Conservation (phyloP, 2,797 vertebrate species). For the Cuniculus paca region DNA sequence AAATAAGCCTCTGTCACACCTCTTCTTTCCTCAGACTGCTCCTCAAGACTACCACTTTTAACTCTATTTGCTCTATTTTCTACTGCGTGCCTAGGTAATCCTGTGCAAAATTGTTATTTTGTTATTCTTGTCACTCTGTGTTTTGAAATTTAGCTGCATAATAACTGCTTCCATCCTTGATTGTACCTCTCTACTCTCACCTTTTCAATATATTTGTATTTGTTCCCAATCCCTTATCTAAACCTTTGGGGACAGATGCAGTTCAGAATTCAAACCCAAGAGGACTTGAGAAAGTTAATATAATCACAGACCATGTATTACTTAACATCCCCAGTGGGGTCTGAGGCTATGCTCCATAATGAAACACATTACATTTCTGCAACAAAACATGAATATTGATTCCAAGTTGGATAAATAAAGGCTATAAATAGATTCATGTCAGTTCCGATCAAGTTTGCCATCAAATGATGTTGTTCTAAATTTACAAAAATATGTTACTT, state of each 20-base stretch:
- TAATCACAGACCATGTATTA: background rate
- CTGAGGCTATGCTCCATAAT: background rate
- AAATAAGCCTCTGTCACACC: background rate
- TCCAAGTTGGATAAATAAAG: slow-evolving; percentile 3
- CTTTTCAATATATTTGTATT: background rate
- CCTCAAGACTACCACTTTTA: background rate
- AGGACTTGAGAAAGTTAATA: slow-evolving; percentile 45
- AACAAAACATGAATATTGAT: slow-evolving; percentile 45
- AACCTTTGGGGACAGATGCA: background rate
- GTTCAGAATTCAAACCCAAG: slow-evolving; percentile 55
- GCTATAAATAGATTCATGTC: slow-evolving; percentile 33
- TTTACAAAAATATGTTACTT: background rate
- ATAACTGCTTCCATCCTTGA: background rate
- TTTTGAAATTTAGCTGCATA: background rate
- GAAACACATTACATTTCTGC: slow-evolving; percentile 62
- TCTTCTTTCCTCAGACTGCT: background rate
- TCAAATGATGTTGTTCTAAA: slow-evolving; percentile 18
- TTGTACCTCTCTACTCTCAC: too few species aligned
- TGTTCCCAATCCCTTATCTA: background rate
- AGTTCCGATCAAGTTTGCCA: slow-evolving; percentile 38
- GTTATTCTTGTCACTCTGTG: slow-evolving; percentile 29
- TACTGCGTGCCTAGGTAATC: slow-evolving; percentile 11
- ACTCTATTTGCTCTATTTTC: background rate
- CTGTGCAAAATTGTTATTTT: slow-evolving; percentile 10
- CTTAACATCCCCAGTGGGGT: background rate